Base-by-base conservation (phyloP, 2,113 vertebrate species). In the Hippocampus mohnikei region DNA sequence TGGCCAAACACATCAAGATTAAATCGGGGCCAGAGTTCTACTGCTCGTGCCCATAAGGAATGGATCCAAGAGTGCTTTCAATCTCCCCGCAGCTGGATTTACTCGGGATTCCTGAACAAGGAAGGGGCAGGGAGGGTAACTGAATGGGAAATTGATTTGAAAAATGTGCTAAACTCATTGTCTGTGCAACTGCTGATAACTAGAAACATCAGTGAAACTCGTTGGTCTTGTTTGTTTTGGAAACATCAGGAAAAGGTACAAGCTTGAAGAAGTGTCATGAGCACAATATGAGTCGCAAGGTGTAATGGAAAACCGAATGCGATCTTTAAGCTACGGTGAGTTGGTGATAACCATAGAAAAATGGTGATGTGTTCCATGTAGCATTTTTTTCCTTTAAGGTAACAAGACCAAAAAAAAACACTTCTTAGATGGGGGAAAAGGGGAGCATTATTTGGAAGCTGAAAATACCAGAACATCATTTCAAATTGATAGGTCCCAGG, bases 11-110 rank as follows among this genome's bases (percentile, higher is more conserved):
- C 21, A 63, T 78, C 77, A 77, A 76, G 72, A 82, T 85, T 74
- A 79, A 89, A 85, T 72, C 66, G 11, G 69, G 80, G 78, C 73
- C 78, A 80, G 73, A 71, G 23, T 60, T 46, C 41, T 69, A 63
- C 60, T 33, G 11, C 27, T 53, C 42, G 64, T 53, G 72, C 25
- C 75, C 69, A 53, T 62, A 59, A 75, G n/a, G 68, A 33, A 20
- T 12, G 53, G 62, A 69, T 64, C 67, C 37, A 67, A 69, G 58
- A 66, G 69, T 7, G 70, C 74, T 72, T 85, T 86, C 68, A 80
- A 72, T 37, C 72, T 71, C 70, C 33, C 61, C 13, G 66, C 15
- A 62, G 53, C 58, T 59, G 70, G 56, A 52, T 70, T 48, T 46
- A 58, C 33, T 29, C 16, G 44, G 40, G 23, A 63, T 1, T 60